Conservation (phyloP, 2,888 invertebrate genomes). For the Leistus spinibarbis region DNA sequence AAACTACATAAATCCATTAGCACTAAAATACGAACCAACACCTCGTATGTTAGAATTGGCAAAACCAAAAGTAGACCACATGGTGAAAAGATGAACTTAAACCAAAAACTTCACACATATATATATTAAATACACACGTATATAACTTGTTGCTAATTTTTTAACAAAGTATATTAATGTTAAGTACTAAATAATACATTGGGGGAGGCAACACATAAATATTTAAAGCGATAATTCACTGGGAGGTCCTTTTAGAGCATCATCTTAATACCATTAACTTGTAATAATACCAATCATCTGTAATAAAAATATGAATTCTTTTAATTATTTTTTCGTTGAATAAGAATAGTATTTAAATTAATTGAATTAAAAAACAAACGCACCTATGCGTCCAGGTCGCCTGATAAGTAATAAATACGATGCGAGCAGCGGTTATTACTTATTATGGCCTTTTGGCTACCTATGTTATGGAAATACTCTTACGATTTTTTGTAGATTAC, state of each 20-base stretch:
- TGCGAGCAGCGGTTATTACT: no score
- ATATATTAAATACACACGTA: background rate
- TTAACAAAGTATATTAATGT: background rate
- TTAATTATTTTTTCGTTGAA: background rate
- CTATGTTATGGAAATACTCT: no score
- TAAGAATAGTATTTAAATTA: background rate
- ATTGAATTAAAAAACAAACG: background rate
- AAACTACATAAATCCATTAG: constrained; percentile 58
- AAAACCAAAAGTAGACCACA: constrained; percentile 49
- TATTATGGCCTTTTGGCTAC: no score
- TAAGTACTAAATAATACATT: background rate
- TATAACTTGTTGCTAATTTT: background rate
- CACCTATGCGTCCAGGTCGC: no score
- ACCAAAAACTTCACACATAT: background rate
- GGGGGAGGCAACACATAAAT: constrained; percentile 8
- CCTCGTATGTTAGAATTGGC: constrained; percentile 58
- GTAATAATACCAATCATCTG: background rate
- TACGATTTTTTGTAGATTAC: no score
- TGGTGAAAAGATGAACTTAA: background rate
- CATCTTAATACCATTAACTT: background rate
- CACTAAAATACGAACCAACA: constrained; percentile 59
- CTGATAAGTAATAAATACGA: no score
- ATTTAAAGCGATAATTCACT: constrained; percentile 10
- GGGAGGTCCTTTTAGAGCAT: background rate
- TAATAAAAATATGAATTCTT: background rate